Percentiles rank a stretch among this genome's conserved stretches.
These are phyloP conservation scores for Temnothorax nylanderi DNA, from an alignment of 1,140 invertebrate species.

Conservation along the genomic window DNA sequence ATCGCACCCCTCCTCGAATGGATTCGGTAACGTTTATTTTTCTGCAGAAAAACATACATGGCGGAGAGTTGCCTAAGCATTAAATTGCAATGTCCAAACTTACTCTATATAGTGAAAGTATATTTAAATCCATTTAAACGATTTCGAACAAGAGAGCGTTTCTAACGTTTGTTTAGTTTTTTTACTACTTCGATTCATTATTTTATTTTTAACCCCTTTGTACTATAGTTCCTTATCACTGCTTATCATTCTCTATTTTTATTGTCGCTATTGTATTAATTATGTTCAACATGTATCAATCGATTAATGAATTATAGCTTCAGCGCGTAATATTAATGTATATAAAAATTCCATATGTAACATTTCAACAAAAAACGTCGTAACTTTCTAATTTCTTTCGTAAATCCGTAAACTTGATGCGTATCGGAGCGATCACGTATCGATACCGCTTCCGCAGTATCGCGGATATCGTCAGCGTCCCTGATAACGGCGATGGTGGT, in stretches of 20 bases:
- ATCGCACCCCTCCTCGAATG: background rate
- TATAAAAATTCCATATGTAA: too few relatives aligned
- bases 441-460: background rate
- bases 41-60: background rate
- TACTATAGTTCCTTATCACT: background rate
- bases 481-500: slow-evolving; percentile 34
- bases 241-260: background rate
- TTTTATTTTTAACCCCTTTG: background rate
- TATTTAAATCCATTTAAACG: background rate
- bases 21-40: slow-evolving; percentile 21
- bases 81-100: background rate
- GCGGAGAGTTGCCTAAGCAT: background rate
- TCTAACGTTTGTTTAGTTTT: background rate
- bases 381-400: background rate
- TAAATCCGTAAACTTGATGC: background rate
- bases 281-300: background rate
- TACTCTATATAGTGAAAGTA: background rate
- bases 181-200: background rate
- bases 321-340: background rate
- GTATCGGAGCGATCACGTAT: background rate
- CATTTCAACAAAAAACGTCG: background rate
- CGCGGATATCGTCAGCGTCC: slow-evolving; percentile 5
- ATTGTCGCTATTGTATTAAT: background rate
- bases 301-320: background rate
- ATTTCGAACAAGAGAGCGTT: background rate